Evolutionary conservation across 2,888 invertebrate genomes (phyloP), one percentile per base, ranked within the genome.

Genomic region (Drosophila longiperda): DNA sequence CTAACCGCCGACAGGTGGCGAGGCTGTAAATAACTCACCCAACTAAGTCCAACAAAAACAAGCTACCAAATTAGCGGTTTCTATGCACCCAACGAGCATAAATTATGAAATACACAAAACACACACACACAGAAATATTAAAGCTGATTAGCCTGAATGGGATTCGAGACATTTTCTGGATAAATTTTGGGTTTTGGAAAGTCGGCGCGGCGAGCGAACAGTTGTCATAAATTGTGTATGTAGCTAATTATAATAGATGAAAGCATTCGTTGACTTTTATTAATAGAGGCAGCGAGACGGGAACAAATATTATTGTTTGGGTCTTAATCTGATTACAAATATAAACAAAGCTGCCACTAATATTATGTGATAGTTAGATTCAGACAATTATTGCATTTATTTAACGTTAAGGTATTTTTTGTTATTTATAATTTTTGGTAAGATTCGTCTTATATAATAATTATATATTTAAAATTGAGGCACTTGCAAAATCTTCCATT

Each of bases 31-130:
- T 75, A 73, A 89, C 66, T 55, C 65, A 49, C 38, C 61, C 36
- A 42, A 52, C 63, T 11, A 40, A 59, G 55, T 33, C 49, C 50
- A 9, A 72, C 61, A 67, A 72, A 72, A 77, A 67, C 78, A 74
- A 71, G 79, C 79, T 52, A 75, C 73, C 86, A 88, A 85, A 88
- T 83, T 83, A 88, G 89, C 76, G 42, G 75, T 59, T 53, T 72
- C 67, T 40, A 57, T 62, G 62, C 60, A 38, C 36, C 62, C 78
- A 45, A 23, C 45, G 20, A 45, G 49, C 77, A 77, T 77, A 76
- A 77, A 81, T 80, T 80, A 71, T 80, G 63, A 60, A 55, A 69
- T 4, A 55, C 26, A 67, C 55, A 34, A 29, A 66, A 57, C 65
- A 57, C 54, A 33, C 23, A 29, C 3, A 53, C 61, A 61, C 33